Conservation (phyloP, 2,888 invertebrate species). For the Empis livida region DNA sequence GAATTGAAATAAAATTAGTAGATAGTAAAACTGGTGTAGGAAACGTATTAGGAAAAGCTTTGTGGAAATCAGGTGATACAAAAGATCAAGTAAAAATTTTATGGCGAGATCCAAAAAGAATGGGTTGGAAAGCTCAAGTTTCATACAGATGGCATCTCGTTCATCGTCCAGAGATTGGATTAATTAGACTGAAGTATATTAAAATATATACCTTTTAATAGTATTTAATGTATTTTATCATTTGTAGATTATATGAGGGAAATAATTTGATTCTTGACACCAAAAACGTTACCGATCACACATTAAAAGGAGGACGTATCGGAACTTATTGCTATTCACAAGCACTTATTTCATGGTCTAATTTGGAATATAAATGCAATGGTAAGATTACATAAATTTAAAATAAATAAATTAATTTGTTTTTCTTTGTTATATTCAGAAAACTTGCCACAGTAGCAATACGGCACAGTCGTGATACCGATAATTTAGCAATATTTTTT, state of each 20-base stretch:
- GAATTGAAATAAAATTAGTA: constrained; percentile 85
- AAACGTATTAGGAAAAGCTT: constrained; percentile 73
- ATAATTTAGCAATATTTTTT: too few species aligned
- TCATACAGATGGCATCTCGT: constrained; percentile 89
- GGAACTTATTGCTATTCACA: constrained; percentile 97
- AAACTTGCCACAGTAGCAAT: too few species aligned
- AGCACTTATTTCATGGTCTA: constrained; percentile 95
- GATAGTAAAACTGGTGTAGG: constrained; percentile 87
- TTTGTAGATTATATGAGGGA: too few species aligned
- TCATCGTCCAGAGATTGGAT: constrained; percentile 80
- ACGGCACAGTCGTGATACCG: too few species aligned
- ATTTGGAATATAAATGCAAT: constrained; percentile 82
- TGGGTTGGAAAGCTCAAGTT: constrained; percentile 85
- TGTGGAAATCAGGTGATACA: constrained; percentile 92
- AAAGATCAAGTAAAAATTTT: constrained; percentile 70
- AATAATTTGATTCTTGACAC: constrained; percentile 63
- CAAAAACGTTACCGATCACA: constrained; percentile 80
- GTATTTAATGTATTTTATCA: too few species aligned
- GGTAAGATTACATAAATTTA: constrained; percentile 35
- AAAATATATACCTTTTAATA: too few species aligned
- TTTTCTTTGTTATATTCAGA: too few species aligned
- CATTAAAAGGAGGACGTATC: constrained; percentile 76
- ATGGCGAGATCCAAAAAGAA: constrained; percentile 87
- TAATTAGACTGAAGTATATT: constrained; percentile 58
- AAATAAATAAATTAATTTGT: too few species aligned